Evolutionary conservation across 1,140 invertebrate species (phyloP), one percentile per base, ranked within the genome.

Genomic region (Drosophila burlai): DNA sequence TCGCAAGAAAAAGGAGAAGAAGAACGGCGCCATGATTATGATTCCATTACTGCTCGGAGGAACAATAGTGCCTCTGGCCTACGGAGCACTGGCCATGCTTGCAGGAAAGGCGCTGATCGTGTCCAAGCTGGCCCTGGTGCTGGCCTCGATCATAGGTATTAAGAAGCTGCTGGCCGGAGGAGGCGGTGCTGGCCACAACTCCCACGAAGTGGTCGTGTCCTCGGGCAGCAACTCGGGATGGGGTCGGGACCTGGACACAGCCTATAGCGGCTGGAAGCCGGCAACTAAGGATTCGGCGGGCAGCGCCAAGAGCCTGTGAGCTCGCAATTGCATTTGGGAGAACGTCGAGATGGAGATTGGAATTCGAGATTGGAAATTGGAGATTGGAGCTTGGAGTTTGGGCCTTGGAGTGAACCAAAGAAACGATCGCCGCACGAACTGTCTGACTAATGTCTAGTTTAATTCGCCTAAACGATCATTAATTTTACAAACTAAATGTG

Each of bases 71-170:
- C 97, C 97, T 2, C 93, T 97, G 31, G 96, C 96, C 6, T 95
- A 97, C 47, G 96, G 96, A 50, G 96, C 96, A 4, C 92, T 97
- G 7, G 96, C 96, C 5, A 94, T 97, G 16, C 91, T 97, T 36
- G 97, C 97, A 24, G 97, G 97, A 65, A 97, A 97, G 92, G 97
- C 97, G 40, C 93, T 97, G 40, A 97, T 97, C 80, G 96, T 97
- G 52, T 96, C 96, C 83, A 97, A 97, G 89, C 93, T 97, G 47
- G 97, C 97, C 9, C 91, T 97, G 38, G 96, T 97, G 0, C 93
- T 97, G 26, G 96, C 97, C 36, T 96, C 95, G 62, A 97, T 97
- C 73, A 97, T 97, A 62, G 97, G 96, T 2, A 93, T 97, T 81
- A 97, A 97, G 94, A 97, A 97, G 84, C 94, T 97, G 2, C 93